phyloP scores from a whole-genome alignment of 2,888 invertebrate genomes.

The Hypolimnas misippus region DNA sequence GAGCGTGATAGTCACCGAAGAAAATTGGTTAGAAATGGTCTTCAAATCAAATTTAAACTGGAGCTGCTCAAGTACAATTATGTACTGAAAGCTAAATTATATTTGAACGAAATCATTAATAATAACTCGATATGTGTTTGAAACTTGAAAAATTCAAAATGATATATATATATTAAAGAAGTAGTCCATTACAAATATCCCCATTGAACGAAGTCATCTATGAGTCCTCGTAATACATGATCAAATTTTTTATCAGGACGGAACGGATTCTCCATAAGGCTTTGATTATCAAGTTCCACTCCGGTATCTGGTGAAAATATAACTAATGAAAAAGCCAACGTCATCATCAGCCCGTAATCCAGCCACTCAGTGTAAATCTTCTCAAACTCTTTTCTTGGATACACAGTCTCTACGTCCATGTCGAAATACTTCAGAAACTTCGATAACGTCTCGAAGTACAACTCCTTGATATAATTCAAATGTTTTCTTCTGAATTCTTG shows the following conservation, averaged over 20 bases:
- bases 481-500: conserved; percentile 54
- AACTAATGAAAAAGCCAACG: conserved; percentile 49
- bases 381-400: conserved; percentile 54
- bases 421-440: conserved; percentile 53
- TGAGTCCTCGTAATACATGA: conserved; percentile 47
- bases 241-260: conserved; percentile 48
- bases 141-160: too few relatives aligned
- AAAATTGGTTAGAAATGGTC: too few relatives aligned
- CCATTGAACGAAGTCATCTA: conserved; percentile 50
- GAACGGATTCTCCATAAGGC: conserved; percentile 41
- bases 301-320: conserved; percentile 53
- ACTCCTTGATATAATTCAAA: conserved; percentile 50
- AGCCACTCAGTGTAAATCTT: conserved; percentile 49
- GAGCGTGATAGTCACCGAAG: too few relatives aligned
- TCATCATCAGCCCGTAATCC: conserved; percentile 55
- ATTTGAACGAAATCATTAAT: too few relatives aligned
- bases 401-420: conserved; percentile 51
- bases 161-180: too few relatives aligned
- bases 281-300: conserved; percentile 45
- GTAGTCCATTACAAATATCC: conserved; percentile 16
- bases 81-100: too few relatives aligned
- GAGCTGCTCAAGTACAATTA: too few relatives aligned
- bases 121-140: too few relatives aligned
- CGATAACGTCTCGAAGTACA: conserved; percentile 53
- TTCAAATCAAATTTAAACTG: too few relatives aligned